Evolutionary conservation across 2,888 invertebrate genomes (phyloP).

Genomic region (Bombylius major): DNA sequence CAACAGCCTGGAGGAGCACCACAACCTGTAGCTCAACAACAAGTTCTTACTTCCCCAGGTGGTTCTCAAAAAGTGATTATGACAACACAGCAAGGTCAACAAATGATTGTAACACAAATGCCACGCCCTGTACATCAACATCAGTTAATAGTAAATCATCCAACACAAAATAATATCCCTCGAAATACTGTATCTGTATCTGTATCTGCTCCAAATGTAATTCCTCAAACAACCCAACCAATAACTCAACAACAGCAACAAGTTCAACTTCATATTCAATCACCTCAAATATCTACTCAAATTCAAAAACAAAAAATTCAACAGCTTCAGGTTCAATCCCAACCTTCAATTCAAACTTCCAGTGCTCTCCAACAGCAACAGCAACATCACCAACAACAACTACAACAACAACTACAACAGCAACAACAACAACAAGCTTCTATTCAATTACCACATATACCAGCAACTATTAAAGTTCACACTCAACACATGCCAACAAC

Average conservation of each 20-base stretch:
- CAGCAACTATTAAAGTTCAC: constrained; percentile 39
- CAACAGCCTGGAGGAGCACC: constrained; percentile 39
- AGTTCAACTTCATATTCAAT: constrained; percentile 7
- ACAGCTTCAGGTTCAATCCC: neutral
- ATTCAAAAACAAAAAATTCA: constrained; percentile 6
- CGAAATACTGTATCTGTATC: neutral
- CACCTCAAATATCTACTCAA: constrained; percentile 1
- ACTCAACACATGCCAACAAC: constrained; percentile 46
- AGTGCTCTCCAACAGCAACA: constrained; percentile 14
- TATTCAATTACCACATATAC: constrained; percentile 33
- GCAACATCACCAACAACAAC: constrained; percentile 26
- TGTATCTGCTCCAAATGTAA: constrained; percentile 6
- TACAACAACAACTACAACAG: constrained; percentile 38
- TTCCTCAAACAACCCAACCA: constrained; percentile 13
- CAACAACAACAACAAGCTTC: constrained; percentile 4
- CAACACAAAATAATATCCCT: constrained; percentile 14
- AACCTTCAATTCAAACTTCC: neutral
- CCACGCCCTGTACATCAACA: constrained; percentile 23
- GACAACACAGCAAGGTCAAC: constrained; percentile 51
- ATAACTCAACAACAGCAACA: constrained; percentile 15
- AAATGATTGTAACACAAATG: constrained; percentile 49
- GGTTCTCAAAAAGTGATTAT: constrained; percentile 45
- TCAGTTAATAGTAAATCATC: constrained; percentile 23
- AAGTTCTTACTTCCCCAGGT: constrained; percentile 23
- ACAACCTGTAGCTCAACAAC: constrained; percentile 23